These are phyloP conservation scores for Mythimna pallens DNA, from an alignment of 2,888 invertebrate species.

Conservation along the genomic window DNA sequence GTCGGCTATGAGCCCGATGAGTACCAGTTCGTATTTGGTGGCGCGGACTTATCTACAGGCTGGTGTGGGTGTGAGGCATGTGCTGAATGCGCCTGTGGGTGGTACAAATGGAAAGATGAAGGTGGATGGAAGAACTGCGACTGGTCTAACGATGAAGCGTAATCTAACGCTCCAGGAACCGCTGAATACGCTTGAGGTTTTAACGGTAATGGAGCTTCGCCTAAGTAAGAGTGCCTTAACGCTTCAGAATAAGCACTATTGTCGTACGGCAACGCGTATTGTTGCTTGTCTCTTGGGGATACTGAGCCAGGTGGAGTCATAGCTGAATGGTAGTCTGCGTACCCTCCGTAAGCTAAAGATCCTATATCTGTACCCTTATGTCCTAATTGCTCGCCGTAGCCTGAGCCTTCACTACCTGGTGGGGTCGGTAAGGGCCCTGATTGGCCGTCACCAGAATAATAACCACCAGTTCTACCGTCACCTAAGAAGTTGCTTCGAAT, in stretches of 20 bases:
- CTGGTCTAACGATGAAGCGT: conserved; percentile 94
- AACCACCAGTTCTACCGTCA: conserved; percentile 86
- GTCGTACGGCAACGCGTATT: conserved; percentile 89
- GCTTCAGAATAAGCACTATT: conserved; percentile 92
- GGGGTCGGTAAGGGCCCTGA: conserved; percentile 96
- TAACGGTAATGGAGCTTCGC: conserved; percentile 92
- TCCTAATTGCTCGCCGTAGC: conserved; percentile 92
- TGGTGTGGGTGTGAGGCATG: conserved; percentile 87
- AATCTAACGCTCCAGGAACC: conserved; percentile 92
- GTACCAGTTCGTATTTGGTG: conserved; percentile 94
- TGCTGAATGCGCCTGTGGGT: conserved; percentile 91
- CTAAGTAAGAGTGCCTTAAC: conserved; percentile 89
- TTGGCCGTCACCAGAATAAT: conserved; percentile 91
- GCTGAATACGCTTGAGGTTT: conserved; percentile 97
- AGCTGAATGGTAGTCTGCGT: conserved; percentile 96
- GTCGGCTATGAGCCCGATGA: conserved; percentile 93
- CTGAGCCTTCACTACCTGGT: conserved; percentile 96
- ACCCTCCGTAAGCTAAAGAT: conserved; percentile 91
- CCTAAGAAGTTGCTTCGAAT: conserved; percentile 95
- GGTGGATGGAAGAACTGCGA: conserved; percentile 95
- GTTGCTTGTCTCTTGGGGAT: conserved; percentile 96
- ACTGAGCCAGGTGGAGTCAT: conserved; percentile 99
- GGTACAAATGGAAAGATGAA: conserved; percentile 97
- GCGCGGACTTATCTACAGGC: conserved; percentile 91
- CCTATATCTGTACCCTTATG: conserved; percentile 91